These are phyloP conservation scores for Solenodon paradoxus DNA, from an alignment of 2,113 vertebrate species.

Conservation along the genomic window DNA sequence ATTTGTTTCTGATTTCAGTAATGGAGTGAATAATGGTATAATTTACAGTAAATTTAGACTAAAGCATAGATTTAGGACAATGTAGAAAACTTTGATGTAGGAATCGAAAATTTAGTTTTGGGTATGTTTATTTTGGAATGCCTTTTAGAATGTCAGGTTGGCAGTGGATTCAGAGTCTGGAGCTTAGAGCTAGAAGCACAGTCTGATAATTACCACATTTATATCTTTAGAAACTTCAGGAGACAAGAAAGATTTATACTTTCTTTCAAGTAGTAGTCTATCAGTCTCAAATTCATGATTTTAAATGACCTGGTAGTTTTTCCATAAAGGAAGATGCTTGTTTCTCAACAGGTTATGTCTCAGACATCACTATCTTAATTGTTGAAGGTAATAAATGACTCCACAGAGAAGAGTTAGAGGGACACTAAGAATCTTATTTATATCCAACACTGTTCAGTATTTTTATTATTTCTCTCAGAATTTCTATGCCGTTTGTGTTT, in stretches of 20 bases:
- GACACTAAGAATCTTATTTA: rapidly evolving
- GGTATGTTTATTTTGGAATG: neutral
- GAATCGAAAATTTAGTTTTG: neutral
- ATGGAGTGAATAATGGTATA: neutral
- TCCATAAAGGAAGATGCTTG: neutral
- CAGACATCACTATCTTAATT: neutral
- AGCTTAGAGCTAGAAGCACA: neutral
- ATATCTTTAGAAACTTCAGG: neutral
- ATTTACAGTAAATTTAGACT: neutral
- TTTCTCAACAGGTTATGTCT: neutral
- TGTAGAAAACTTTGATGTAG: neutral
- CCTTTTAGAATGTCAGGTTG: neutral
- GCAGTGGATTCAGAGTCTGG: neutral
- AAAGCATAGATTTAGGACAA: neutral
- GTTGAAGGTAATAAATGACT: neutral
- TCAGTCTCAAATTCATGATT: neutral
- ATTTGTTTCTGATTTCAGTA: neutral
- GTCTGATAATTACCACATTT: neutral
- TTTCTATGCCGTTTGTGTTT: neutral
- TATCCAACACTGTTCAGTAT: neutral
- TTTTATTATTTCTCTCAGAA: neutral
- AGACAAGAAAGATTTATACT: neutral
- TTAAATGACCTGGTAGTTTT: neutral
- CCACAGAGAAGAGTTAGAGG: neutral
- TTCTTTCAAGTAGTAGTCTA: neutral